These are phyloP conservation scores for Heliconius sara DNA, from an alignment of 2,888 invertebrate genomes.

Conservation along the genomic window DNA sequence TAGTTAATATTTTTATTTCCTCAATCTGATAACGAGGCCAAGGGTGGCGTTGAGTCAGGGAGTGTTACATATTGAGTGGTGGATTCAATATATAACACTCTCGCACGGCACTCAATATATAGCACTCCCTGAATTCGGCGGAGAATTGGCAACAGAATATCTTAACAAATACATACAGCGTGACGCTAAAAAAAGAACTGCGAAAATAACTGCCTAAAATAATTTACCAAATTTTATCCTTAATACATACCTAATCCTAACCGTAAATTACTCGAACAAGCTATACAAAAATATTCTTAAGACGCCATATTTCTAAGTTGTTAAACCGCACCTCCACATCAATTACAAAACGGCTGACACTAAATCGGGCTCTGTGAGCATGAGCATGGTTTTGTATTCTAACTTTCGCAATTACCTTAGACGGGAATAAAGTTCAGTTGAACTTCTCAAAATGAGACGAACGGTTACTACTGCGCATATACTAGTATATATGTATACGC, in stretches of 20 bases:
- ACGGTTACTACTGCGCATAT: conserved; percentile 59
- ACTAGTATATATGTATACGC: not conserved
- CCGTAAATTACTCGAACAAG: conserved; percentile 15
- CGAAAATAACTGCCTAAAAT: too few relatives aligned
- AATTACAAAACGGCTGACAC: conserved; percentile 72
- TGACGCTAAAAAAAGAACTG: too few relatives aligned
- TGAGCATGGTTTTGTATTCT: conserved; percentile 78
- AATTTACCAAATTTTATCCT: too few relatives aligned
- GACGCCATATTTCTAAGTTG: conserved; percentile 12
- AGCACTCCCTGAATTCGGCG: too few relatives aligned
- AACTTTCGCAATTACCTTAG: conserved; percentile 82
- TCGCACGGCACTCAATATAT: not conserved
- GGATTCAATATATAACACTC: too few relatives aligned
- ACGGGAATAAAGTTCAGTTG: conserved; percentile 77
- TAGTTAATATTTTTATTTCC: not conserved
- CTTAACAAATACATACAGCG: not conserved
- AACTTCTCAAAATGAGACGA: conserved; percentile 76
- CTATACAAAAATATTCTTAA: not conserved
- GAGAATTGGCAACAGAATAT: not conserved
- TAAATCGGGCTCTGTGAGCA: conserved; percentile 76
- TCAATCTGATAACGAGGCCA: not conserved
- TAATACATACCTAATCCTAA: not conserved
- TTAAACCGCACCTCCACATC: conserved; percentile 57
- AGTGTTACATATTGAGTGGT: too few relatives aligned
- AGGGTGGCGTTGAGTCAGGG: not conserved